Evolutionary conservation across 2,888 invertebrate genomes (phyloP).

Genomic region (Papilio protenor): DNA sequence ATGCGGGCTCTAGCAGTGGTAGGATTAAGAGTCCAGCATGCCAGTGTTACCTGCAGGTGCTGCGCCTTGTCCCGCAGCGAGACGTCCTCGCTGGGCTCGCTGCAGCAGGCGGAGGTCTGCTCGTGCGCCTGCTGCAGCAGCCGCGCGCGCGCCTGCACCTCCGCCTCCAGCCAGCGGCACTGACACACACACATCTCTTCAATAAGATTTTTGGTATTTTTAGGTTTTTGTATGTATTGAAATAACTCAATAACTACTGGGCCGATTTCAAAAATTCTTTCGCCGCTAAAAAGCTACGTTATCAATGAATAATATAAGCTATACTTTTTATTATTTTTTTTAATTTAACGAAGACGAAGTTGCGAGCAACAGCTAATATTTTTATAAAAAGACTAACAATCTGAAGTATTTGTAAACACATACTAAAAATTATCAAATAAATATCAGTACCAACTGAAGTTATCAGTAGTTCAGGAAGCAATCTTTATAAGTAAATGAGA

Average conservation of each 20-base stretch:
- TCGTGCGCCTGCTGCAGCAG: constrained; percentile 90
- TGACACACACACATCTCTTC: constrained; percentile 46
- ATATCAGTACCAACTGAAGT: background rate
- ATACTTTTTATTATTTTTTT: too few relatives aligned
- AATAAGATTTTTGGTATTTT: too few relatives aligned
- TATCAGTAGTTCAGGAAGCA: background rate
- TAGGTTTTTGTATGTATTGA: too few relatives aligned
- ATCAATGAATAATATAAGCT: too few relatives aligned
- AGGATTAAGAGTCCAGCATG: too few relatives aligned
- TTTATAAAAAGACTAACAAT: background rate
- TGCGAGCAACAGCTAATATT: background rate
- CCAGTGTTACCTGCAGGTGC: constrained; percentile 21
- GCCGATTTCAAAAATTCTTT: too few relatives aligned
- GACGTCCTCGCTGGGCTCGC: constrained; percentile 93
- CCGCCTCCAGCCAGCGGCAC: constrained; percentile 85
- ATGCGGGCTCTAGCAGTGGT: too few relatives aligned
- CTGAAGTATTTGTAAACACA: background rate
- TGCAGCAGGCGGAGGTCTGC: constrained; percentile 86
- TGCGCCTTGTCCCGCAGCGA: constrained; percentile 82
- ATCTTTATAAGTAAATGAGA: background rate
- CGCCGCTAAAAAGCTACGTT: too few relatives aligned
- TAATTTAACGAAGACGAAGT: too few relatives aligned
- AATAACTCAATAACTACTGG: too few relatives aligned
- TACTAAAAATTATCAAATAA: background rate
- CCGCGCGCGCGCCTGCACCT: constrained; percentile 88